Conservation (phyloP, 2,113 vertebrate genomes). For the Xenotilapia leptura region DNA sequence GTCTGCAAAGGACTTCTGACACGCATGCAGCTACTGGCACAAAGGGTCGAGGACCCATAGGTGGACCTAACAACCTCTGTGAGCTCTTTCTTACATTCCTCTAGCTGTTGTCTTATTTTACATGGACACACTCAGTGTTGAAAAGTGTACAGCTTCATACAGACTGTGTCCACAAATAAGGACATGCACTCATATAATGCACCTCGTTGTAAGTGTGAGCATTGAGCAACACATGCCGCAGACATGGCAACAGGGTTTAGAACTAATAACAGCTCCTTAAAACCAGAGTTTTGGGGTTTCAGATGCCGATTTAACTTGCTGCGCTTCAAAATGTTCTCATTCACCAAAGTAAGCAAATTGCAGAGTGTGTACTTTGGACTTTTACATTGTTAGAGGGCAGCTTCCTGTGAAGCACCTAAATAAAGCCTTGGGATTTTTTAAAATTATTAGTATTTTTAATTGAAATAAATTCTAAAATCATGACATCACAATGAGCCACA, state of each 20-base stretch:
- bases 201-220: not conserved
- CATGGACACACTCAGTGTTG: not conserved
- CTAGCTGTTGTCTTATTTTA: constrained; percentile 1
- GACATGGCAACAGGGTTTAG: not conserved
- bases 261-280: not conserved
- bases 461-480: not conserved
- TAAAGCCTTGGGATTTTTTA: accelerated
- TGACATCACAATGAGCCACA: not conserved
- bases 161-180: not conserved
- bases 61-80: not conserved
- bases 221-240: not conserved
- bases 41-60: not conserved
- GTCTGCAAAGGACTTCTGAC: constrained; percentile 2
- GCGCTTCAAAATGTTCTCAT: not conserved
- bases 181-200: not conserved
- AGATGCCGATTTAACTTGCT: not conserved
- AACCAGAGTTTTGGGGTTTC: not conserved
- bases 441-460: not conserved
- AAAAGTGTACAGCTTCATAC: not conserved
- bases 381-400: not conserved
- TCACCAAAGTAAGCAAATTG: not conserved
- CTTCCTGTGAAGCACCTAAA: not conserved
- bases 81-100: not conserved
- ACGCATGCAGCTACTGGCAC: not conserved
- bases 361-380: not conserved